Conservation (phyloP, 2,113 vertebrate genomes). For the Aix galericulata region DNA sequence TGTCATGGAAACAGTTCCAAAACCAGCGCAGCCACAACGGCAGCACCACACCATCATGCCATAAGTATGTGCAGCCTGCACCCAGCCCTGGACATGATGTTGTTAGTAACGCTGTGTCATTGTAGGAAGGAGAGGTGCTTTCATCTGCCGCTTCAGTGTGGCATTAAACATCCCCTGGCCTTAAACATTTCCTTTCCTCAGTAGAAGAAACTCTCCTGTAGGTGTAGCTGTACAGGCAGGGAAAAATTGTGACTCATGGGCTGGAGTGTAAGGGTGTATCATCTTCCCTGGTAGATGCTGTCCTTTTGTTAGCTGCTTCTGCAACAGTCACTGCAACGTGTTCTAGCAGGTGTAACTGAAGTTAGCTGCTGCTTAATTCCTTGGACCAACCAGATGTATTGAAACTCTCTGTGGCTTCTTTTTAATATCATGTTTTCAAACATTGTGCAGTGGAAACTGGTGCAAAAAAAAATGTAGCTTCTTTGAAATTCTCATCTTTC, state of each 20-base stretch:
- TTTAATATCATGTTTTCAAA: background rate
- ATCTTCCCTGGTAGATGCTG: background rate
- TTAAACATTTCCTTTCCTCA: background rate
- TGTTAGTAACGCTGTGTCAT: background rate
- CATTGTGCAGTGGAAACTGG: background rate
- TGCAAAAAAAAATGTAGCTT: background rate
- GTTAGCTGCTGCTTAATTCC: background rate
- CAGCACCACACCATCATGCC: background rate
- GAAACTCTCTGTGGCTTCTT: background rate
- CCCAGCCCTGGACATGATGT: background rate
- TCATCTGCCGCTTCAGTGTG: background rate
- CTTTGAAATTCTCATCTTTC: background rate
- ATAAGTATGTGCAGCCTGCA: background rate
- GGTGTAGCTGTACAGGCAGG: background rate
- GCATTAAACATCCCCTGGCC: background rate
- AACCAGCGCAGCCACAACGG: slow-evolving; percentile 3
- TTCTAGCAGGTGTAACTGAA: background rate
- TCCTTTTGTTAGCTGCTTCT: background rate
- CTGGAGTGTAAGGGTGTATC: background rate
- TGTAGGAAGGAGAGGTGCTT: background rate
- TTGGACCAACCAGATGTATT: background rate
- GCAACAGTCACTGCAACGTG: background rate
- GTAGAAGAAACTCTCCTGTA: background rate
- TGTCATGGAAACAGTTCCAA: slow-evolving; percentile 55
- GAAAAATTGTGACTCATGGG: background rate